phyloP scores from a whole-genome alignment of 2,797 vertebrate genomes.

The Hippopotamyrus pictus region DNA sequence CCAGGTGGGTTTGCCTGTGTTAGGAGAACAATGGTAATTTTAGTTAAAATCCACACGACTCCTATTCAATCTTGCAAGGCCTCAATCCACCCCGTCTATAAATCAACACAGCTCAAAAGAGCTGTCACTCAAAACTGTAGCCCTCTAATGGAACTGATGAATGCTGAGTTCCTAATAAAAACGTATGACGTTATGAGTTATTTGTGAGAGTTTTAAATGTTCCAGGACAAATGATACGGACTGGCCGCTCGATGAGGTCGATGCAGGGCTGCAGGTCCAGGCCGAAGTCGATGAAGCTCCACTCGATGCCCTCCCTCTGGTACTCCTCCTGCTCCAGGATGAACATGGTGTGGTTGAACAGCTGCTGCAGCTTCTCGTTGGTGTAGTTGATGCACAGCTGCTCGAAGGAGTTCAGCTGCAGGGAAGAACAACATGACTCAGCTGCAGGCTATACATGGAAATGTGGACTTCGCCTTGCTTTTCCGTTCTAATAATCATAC shows the following conservation, averaged over 20 bases:
- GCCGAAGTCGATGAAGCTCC: slow-evolving; percentile 99
- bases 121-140: neutral
- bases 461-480: neutral
- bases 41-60: neutral
- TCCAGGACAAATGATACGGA: slow-evolving; percentile 48
- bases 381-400: slow-evolving; percentile 92
- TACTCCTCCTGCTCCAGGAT: slow-evolving; percentile 98
- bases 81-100: neutral
- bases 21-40: neutral
- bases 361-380: slow-evolving; percentile 95
- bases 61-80: neutral
- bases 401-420: slow-evolving; percentile 79
- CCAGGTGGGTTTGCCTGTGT: slow-evolving; percentile 87
- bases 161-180: neutral
- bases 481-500: neutral
- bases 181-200: neutral
- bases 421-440: neutral
- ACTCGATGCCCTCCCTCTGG: slow-evolving; percentile 95
- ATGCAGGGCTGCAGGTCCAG: slow-evolving; percentile 96
- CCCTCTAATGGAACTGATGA: neutral
- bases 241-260: slow-evolving; percentile 86
- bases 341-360: slow-evolving; percentile 99
- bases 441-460: neutral
- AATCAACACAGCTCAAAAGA: neutral
- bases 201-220: neutral